These are phyloP conservation scores for Diuraphis noxia DNA, from an alignment of 1,140 invertebrate genomes.

Conservation along the genomic window DNA sequence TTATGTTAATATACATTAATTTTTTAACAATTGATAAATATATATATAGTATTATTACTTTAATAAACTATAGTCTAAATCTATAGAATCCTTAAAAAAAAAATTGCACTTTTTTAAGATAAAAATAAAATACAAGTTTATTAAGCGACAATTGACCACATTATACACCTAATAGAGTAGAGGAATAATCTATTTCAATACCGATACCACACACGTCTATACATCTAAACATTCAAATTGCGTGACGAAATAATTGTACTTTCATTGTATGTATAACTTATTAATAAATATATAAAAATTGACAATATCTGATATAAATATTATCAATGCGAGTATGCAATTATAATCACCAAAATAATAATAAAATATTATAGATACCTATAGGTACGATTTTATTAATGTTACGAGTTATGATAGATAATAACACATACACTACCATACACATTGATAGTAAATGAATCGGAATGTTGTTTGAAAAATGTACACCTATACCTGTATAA, in stretches of 20 bases:
- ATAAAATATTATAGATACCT: neutral
- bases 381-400: neutral
- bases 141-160: neutral
- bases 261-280: neutral
- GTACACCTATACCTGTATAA: neutral
- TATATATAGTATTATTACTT: too few relatives aligned
- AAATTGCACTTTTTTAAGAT: too few relatives aligned
- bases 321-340: neutral
- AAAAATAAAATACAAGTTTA: neutral
- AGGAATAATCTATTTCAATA: too few relatives aligned
- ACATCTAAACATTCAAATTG: neutral
- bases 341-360: neutral
- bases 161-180: neutral
- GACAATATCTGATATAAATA: neutral
- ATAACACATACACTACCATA: neutral
- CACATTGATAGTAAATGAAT: neutral
- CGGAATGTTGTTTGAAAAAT: slow-evolving; percentile 29
- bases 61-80: too few relatives aligned
- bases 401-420: slow-evolving; percentile 26
- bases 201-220: neutral
- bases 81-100: too few relatives aligned
- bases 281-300: too few relatives aligned
- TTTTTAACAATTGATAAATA: too few relatives aligned
- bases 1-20: neutral
- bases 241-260: neutral